phyloP scores from a whole-genome alignment of 2,113 vertebrate species.

The Anser brachyrhynchus region DNA sequence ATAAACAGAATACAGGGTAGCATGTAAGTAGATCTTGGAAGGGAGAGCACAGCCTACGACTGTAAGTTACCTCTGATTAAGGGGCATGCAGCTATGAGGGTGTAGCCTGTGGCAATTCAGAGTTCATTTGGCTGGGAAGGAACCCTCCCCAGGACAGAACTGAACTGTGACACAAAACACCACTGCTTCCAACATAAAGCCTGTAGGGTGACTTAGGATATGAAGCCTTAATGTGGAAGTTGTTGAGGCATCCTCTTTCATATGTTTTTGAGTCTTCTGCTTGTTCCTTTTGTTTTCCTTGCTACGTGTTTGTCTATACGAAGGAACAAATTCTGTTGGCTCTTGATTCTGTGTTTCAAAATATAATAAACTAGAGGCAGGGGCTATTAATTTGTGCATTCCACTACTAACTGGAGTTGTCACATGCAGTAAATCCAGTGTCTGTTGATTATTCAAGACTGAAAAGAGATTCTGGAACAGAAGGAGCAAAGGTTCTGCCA shows the following conservation, averaged over 20 bases:
- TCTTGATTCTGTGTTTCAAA: neutral
- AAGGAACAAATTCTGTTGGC: neutral
- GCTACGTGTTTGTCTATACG: neutral
- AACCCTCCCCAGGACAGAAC: neutral
- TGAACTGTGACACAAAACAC: neutral
- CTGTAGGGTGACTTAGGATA: neutral
- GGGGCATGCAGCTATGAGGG: neutral
- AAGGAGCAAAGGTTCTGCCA: neutral
- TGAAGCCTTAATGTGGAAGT: neutral
- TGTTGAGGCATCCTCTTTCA: neutral
- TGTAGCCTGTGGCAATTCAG: neutral
- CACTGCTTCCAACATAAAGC: neutral
- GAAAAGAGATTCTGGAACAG: neutral
- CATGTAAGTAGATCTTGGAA: neutral
- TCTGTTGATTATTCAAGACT: neutral
- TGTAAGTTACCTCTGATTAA: neutral
- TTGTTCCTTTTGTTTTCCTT: neutral
- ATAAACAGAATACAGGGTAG: neutral
- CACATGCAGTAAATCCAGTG: neutral
- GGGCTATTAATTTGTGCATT: neutral
- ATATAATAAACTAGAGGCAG: neutral
- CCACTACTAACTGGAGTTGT: neutral
- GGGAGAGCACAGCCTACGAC: neutral
- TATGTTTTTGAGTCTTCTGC: neutral
- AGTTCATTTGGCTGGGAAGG: neutral